These are phyloP conservation scores for Oreochromis grahami DNA, from an alignment of 2,797 vertebrate genomes.

Conservation along the genomic window DNA sequence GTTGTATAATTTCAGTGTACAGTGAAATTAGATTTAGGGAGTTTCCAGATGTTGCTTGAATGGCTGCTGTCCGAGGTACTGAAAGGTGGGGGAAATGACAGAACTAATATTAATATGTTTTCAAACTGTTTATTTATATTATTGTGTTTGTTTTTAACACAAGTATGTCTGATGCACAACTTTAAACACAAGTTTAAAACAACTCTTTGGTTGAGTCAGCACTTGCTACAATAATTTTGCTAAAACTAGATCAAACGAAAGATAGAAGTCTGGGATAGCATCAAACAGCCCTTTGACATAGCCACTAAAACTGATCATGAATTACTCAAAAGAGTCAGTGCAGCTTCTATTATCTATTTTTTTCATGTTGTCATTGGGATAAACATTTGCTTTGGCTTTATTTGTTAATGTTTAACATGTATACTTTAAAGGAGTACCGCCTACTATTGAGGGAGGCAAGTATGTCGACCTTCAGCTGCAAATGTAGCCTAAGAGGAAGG, in stretches of 20 bases:
- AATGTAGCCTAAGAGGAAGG: too few relatives aligned
- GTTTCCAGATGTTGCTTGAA: neutral
- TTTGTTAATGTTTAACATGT: neutral
- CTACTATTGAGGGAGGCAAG: neutral
- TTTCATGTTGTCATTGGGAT: neutral
- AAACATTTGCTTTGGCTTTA: neutral
- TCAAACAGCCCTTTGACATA: neutral
- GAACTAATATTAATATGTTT: neutral
- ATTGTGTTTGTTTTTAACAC: neutral
- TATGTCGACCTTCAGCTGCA: neutral
- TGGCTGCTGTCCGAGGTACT: slow-evolving; percentile 58
- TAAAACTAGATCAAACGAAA: neutral
- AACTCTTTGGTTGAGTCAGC: neutral
- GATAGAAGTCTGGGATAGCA: too few relatives aligned
- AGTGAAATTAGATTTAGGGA: neutral
- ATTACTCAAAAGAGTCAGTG: neutral
- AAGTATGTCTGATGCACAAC: neutral
- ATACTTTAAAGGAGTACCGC: neutral
- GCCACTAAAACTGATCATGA: neutral
- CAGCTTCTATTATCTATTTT: neutral
- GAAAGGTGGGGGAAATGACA: neutral
- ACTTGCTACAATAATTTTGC: neutral
- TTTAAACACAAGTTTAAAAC: neutral
- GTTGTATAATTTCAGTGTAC: neutral
- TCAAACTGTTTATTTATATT: neutral